Conservation (phyloP, 2,113 vertebrate genomes). For the Ophthalmolycus amberensis region DNA sequence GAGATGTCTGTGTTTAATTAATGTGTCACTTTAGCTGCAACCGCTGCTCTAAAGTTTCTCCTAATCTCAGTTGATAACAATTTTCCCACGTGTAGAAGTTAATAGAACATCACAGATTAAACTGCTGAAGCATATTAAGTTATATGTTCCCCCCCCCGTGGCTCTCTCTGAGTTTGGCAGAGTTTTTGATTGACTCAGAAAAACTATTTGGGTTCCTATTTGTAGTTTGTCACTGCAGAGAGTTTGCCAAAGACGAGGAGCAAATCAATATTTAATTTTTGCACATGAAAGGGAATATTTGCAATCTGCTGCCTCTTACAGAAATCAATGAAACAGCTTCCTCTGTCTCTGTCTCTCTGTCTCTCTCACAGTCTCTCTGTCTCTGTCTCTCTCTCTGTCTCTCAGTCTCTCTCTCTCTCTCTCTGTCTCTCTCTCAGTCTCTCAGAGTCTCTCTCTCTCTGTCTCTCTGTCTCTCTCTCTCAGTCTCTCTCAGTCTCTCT, state of each 20-base stretch:
- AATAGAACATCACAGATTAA: conserved; percentile 48
- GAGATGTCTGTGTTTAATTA: conserved; percentile 63
- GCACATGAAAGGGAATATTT: conserved; percentile 58
- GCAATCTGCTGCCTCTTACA: conserved; percentile 31
- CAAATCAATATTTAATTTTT: conserved; percentile 63
- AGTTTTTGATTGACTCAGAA: conserved; percentile 44
- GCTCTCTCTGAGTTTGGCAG: conserved; percentile 12
- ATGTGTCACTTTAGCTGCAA: conserved; percentile 39
- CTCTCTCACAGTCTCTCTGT: not conserved
- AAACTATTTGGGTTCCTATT: conserved; percentile 58
- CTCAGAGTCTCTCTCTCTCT: too few species aligned
- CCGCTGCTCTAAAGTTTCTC: conserved; percentile 25
- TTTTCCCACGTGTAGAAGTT: conserved; percentile 24
- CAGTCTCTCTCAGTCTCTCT: too few species aligned
- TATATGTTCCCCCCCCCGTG: conserved; percentile 17
- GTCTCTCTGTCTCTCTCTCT: too few species aligned
- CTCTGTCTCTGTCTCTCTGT: conserved; percentile 17
- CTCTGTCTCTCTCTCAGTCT: too few species aligned
- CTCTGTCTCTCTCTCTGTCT: too few species aligned
- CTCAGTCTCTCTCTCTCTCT: too few species aligned
- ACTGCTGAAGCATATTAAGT: conserved; percentile 30
- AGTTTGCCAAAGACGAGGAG: conserved; percentile 41
- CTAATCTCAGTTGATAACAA: conserved; percentile 9
- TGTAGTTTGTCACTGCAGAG: conserved; percentile 44
- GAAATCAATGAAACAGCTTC: conserved; percentile 66